A percentile compares a stretch with the other conserved stretches of the same genome.
phyloP scores from a whole-genome alignment of 2,888 invertebrate species.

The Himalopsyche kuldschensis region DNA sequence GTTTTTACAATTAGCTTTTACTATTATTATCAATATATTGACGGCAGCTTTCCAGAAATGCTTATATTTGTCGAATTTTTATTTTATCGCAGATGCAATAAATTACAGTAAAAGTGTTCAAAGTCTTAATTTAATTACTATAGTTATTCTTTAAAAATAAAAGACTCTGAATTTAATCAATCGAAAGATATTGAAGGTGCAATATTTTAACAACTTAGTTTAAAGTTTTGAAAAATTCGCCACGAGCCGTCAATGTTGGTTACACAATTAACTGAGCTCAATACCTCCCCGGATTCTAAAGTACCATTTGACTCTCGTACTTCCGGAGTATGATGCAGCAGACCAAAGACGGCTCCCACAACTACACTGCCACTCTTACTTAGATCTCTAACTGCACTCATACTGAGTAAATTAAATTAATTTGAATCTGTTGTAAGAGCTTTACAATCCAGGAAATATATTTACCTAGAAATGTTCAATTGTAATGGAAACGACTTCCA shows the following conservation, averaged over 20 bases:
- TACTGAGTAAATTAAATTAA: conserved; percentile 20
- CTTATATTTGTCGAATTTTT: no score
- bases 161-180: no score
- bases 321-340: neutral
- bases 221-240: neutral
- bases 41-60: no score
- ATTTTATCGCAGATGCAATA: no score
- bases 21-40: no score
- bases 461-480: neutral
- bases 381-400: conserved; percentile 2
- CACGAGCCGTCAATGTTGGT: neutral
- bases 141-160: no score
- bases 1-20: no score
- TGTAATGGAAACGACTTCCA: no score
- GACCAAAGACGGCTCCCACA: neutral
- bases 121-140: no score
- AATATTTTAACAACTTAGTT: conserved; percentile 3
- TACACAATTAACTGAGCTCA: conserved; percentile 5
- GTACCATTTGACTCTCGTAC: conserved; percentile 3
- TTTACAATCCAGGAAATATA: neutral
- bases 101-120: no score
- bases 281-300: conserved; percentile 2
- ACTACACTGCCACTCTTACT: neutral
- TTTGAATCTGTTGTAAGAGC: conserved; percentile 8
- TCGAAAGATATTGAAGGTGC: no score